A percentile compares a stretch with the other conserved stretches of the same genome.
Evolutionary conservation across 2,888 invertebrate species (phyloP).

Genomic region (Trileptium ribeirensis): DNA sequence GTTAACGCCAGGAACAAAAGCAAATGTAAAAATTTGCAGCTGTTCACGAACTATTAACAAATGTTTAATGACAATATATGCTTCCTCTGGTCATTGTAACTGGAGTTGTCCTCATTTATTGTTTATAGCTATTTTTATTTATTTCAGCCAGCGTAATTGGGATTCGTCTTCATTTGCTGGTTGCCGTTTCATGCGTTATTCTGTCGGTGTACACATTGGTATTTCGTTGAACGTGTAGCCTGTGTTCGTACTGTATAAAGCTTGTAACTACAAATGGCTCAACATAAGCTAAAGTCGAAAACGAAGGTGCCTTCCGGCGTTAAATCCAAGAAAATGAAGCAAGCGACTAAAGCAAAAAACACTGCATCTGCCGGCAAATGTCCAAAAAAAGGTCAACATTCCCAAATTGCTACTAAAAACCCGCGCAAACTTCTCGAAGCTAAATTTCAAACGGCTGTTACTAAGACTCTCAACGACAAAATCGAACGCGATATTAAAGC

Average conservation of each 20-base stretch:
- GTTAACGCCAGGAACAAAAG: no score
- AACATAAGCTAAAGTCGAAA: background rate
- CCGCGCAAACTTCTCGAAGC: slow-evolving; percentile 37
- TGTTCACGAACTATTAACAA: no score
- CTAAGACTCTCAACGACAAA: slow-evolving; percentile 44
- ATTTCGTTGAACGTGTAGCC: no score
- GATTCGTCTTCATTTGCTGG: slow-evolving; percentile 52
- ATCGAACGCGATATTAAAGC: slow-evolving; percentile 45
- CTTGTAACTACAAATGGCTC: background rate
- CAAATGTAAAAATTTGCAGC: no score
- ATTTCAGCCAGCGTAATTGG: slow-evolving; percentile 53
- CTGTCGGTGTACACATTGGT: slow-evolving; percentile 53
- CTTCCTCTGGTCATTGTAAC: no score
- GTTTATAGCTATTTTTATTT: slow-evolving; percentile 18
- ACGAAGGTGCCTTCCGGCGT: background rate
- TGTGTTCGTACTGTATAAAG: no score
- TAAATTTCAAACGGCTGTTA: slow-evolving; percentile 41
- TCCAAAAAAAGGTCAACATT: slow-evolving; percentile 35
- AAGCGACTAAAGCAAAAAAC: background rate
- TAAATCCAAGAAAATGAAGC: background rate
- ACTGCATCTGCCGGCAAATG: slow-evolving; percentile 14
- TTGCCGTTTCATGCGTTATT: slow-evolving; percentile 50
- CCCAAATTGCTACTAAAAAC: slow-evolving; percentile 42
- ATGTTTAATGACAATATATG: no score
- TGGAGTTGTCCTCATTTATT: background rate